Evolutionary conservation across 2,888 invertebrate genomes (phyloP).

Genomic region (Parochlus steinenii): DNA sequence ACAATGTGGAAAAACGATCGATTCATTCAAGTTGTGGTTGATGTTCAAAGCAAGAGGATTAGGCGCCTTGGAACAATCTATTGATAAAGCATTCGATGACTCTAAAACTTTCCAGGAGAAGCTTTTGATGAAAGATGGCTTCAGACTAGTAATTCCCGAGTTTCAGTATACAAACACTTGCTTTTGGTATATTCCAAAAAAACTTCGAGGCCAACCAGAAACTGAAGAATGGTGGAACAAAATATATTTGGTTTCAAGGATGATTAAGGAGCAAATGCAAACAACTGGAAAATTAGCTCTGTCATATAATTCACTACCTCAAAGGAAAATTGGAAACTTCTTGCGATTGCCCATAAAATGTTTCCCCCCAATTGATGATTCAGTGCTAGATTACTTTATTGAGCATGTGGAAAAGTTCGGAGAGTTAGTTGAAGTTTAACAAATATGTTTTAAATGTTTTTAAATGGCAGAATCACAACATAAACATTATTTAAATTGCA

Average conservation of each 20-base stretch:
- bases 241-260: conserved; percentile 5
- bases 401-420: too few species aligned
- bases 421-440: too few species aligned
- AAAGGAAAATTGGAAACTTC: conserved; percentile 50
- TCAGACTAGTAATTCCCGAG: conserved; percentile 42
- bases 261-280: conserved; percentile 51
- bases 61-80: conserved; percentile 36
- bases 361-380: conserved; percentile 50
- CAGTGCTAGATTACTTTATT: too few species aligned
- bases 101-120: conserved; percentile 40
- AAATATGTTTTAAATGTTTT: too few species aligned
- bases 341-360: conserved; percentile 59
- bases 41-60: conserved; percentile 76
- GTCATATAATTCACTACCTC: conserved; percentile 52
- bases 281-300: conserved; percentile 50
- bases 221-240: conserved; percentile 15
- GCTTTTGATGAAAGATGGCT: conserved; percentile 36
- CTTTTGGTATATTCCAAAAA: conserved; percentile 68
- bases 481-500: too few species aligned
- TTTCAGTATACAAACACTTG: conserved; percentile 72
- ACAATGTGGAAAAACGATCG: conserved; percentile 86
- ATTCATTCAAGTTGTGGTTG: conserved; percentile 83
- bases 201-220: conserved; percentile 27
- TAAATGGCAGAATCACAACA: too few species aligned
- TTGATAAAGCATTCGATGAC: conserved; percentile 47